Base-by-base conservation (phyloP, 2,888 invertebrate genomes). In the Sicus ferrugineus region DNA sequence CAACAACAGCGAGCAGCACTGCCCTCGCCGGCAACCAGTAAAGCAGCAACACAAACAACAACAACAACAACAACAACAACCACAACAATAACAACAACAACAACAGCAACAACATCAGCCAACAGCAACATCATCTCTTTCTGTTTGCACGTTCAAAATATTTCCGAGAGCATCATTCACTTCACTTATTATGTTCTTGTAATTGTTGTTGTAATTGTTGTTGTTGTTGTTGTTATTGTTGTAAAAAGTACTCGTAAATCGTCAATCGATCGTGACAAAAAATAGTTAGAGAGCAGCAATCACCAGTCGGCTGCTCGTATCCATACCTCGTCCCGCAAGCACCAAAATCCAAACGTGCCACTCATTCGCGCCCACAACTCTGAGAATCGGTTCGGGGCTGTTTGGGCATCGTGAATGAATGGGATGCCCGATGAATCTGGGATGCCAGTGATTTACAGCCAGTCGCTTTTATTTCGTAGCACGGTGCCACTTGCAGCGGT, bases 371-470 rank as follows among this genome's bases (percentile, higher is more conserved):
- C n/a, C 58, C 26, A 19, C 34, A 38, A 48, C 31, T 62, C 62
- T 56, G 48, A 66, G 56, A 34, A 58, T n/a, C 11, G 28, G 26
- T 26, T 54, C 28, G 21, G 9, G 3, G 54, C 28, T 14, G 23
- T 3, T 14, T 54, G 26, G 23, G 28, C 23, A 23, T 7, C 26
- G 7, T 2, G 23, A 23, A 28, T 21, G 81, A n/a, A n/a, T n/a
- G n/a, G n/a, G n/a, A n/a, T n/a, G n/a, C n/a, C n/a, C n/a, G n/a
- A n/a, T n/a, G n/a, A n/a, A n/a, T n/a, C n/a, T n/a, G n/a, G n/a
- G 80, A 80, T 81, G 79, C 79, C 77, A 75, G 78, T 80, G 79
- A 78, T 77, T 78, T 75, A 69, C 21, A 67, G 48, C 16, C 42
- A 42, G 0, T n/a, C n/a, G n/a, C n/a, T n/a, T n/a, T 9, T 34